Conservation (phyloP, 2,113 vertebrate genomes). For the Anser brachyrhynchus region DNA sequence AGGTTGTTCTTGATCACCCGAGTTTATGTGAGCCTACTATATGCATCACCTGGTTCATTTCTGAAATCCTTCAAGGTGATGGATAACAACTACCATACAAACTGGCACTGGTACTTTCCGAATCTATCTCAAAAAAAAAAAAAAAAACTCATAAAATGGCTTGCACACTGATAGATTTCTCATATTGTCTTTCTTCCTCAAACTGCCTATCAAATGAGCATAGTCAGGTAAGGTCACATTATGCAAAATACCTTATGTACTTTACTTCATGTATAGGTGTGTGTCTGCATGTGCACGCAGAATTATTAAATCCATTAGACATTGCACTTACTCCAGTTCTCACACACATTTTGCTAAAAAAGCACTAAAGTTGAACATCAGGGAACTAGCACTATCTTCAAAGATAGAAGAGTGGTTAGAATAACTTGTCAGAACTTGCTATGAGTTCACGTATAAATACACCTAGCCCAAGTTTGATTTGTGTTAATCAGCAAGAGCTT, state of each 20-base stretch:
- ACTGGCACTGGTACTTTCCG: too few species aligned
- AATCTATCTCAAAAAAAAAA: too few species aligned
- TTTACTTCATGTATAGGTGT: background rate
- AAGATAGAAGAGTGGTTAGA: fast-evolving
- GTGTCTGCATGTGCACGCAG: fast-evolving
- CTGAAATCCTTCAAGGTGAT: fast-evolving
- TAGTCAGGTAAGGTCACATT: background rate
- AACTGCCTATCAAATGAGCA: background rate
- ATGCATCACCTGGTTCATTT: background rate
- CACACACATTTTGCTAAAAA: background rate
- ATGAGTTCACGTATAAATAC: background rate
- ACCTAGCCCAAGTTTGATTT: background rate
- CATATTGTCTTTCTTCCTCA: background rate
- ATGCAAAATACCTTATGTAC: background rate
- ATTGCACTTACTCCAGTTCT: background rate
- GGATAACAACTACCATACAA: too few species aligned
- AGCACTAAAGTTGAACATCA: background rate
- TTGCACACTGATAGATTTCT: background rate
- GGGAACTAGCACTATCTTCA: background rate
- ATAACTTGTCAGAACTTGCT: background rate
- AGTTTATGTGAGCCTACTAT: background rate
- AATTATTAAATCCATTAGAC: background rate
- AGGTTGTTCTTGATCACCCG: background rate
- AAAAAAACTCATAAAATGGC: background rate
- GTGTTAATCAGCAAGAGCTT: background rate